phyloP scores from a whole-genome alignment of 1,140 invertebrate species.

The Drosophila subpulchrella region DNA sequence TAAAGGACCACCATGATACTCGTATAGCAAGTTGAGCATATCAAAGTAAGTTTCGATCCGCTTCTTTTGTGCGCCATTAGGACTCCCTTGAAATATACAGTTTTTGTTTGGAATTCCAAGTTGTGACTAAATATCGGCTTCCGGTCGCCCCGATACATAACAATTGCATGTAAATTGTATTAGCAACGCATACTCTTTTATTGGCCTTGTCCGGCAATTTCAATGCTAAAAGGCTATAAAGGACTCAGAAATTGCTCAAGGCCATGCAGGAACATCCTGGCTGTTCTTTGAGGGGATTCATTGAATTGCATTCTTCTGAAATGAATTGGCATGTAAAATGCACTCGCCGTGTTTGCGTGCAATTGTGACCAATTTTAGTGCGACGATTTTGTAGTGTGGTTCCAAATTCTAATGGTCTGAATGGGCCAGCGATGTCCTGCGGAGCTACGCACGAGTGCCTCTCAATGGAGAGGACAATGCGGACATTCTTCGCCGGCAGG shows the following conservation, averaged over 20 bases:
- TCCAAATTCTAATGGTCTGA: slow-evolving; percentile 29
- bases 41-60: slow-evolving; percentile 24
- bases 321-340: slow-evolving; percentile 78
- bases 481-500: slow-evolving; percentile 37
- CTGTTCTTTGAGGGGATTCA: slow-evolving; percentile 31
- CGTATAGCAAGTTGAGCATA: slow-evolving; percentile 5
- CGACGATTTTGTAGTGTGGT: slow-evolving; percentile 39
- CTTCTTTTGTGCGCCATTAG: slow-evolving; percentile 33
- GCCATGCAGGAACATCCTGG: slow-evolving; percentile 55
- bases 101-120: slow-evolving; percentile 14
- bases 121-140: slow-evolving; percentile 48
- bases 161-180: slow-evolving; percentile 58
- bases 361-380: slow-evolving; percentile 54
- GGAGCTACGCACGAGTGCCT: slow-evolving; percentile 74
- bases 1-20: slow-evolving; percentile 31
- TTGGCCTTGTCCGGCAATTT: slow-evolving; percentile 37
- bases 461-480: slow-evolving; percentile 63
- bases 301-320: slow-evolving; percentile 48
- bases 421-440: slow-evolving; percentile 54
- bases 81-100: slow-evolving; percentile 43
- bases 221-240: slow-evolving; percentile 45
- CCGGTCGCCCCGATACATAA: slow-evolving; percentile 40
- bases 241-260: slow-evolving; percentile 40
- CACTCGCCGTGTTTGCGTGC: slow-evolving; percentile 40
- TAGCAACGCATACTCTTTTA: slow-evolving; percentile 41